phyloP scores from a whole-genome alignment of 2,113 vertebrate genomes.

The Microtus oregoni region DNA sequence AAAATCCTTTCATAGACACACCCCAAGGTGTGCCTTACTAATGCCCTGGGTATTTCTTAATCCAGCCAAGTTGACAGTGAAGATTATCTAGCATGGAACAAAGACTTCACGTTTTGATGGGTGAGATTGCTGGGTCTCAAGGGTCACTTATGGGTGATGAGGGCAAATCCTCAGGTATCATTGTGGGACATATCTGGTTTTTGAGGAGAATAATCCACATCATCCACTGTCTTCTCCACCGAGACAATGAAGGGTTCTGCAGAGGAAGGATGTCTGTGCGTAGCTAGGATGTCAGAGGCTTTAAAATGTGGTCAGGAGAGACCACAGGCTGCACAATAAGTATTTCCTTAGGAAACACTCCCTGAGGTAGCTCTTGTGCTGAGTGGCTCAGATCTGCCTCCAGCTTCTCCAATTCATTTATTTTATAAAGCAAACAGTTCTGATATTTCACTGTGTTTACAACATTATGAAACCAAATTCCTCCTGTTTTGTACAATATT shows the following conservation, averaged over 20 bases:
- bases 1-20: neutral
- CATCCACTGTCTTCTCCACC: neutral
- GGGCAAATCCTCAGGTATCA: neutral
- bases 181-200: neutral
- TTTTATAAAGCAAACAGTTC: neutral
- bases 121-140: neutral
- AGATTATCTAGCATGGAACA: neutral
- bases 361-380: neutral
- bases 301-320: neutral
- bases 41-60: neutral
- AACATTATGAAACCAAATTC: neutral
- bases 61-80: neutral
- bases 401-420: neutral
- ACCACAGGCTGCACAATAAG: neutral
- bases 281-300: neutral
- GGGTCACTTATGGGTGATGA: neutral
- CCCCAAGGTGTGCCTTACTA: neutral
- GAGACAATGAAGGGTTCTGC: neutral
- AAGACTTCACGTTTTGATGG: no score
- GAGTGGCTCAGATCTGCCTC: neutral
- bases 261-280: neutral
- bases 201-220: neutral
- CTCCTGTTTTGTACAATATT: neutral
- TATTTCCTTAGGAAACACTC: neutral
- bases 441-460: neutral